These are phyloP conservation scores for Volucella inflata DNA, from an alignment of 2,888 invertebrate species.

Conservation along the genomic window DNA sequence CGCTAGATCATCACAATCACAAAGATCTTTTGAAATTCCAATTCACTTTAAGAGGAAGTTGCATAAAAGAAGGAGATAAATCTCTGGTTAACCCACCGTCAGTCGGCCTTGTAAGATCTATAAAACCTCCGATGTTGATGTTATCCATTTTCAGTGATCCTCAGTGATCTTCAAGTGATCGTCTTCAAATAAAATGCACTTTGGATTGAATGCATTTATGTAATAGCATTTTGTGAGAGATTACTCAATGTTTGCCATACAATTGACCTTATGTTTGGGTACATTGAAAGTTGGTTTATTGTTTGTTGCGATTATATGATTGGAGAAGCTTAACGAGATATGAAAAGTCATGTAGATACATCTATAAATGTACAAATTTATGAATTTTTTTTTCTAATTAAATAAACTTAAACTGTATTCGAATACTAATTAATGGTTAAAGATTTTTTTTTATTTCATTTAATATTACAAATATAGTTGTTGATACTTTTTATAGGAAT, in stretches of 20 bases:
- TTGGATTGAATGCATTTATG: constrained; percentile 6
- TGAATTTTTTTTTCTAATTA: neutral
- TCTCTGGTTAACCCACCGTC: neutral
- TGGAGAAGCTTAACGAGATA: too few relatives aligned
- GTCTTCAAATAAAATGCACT: constrained; percentile 1
- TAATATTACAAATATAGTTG: neutral
- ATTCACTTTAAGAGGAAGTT: constrained; percentile 1
- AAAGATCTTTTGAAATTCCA: constrained; percentile 26
- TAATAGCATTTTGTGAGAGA: constrained; percentile 12
- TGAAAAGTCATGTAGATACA: too few relatives aligned
- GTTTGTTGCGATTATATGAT: constrained; percentile 4
- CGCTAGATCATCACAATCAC: neutral
- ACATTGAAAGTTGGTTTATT: neutral
- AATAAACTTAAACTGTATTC: neutral
- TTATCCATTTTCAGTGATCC: constrained; percentile 39
- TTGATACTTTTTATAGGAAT: constrained; percentile 1
- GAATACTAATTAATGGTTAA: neutral
- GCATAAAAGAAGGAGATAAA: constrained; percentile 24
- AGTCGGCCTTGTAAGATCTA: constrained; percentile 28
- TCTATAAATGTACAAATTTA: neutral
- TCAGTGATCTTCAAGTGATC: constrained; percentile 41
- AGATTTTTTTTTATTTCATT: neutral
- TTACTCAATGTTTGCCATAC: constrained; percentile 19
- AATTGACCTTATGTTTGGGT: constrained; percentile 50
- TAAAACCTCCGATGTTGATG: neutral